These are phyloP conservation scores for Leptopilina drosophilae DNA, from an alignment of 2,888 invertebrate species.

Conservation along the genomic window DNA sequence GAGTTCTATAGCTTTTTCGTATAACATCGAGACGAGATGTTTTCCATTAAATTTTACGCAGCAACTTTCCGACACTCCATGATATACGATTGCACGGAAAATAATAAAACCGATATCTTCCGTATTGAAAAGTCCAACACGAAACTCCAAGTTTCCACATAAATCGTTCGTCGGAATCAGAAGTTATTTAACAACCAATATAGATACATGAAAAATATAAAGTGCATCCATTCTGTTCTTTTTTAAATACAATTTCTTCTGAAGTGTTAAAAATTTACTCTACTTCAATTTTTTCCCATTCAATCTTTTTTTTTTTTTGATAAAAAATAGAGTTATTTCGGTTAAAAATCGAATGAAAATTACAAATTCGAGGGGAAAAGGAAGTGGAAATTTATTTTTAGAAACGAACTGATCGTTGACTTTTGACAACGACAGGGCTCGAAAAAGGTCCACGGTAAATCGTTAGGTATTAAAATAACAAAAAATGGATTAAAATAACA, in stretches of 20 bases:
- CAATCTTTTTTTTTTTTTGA: no score
- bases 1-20: slow-evolving; percentile 5
- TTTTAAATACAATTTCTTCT: neutral
- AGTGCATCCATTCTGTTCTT: neutral
- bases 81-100: slow-evolving; percentile 35
- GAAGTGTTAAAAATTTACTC: no score
- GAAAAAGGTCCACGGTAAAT: no score
- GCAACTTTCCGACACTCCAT: slow-evolving; percentile 23
- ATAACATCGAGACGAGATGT: slow-evolving; percentile 17
- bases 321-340: no score
- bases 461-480: no score
- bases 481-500: no score
- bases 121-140: slow-evolving; percentile 34
- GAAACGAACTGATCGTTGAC: no score
- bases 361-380: no score
- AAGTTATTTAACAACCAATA: slow-evolving; percentile 51
- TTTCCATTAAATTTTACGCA: slow-evolving; percentile 38
- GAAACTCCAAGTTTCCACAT: slow-evolving; percentile 48
- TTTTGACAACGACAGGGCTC: no score
- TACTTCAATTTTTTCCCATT: no score
- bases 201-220: slow-evolving; percentile 13
- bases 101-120: slow-evolving; percentile 38
- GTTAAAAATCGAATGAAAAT: no score
- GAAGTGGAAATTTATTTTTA: no score
- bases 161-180: slow-evolving; percentile 47